Percentiles rank a stretch among this genome's conserved stretches.
These are phyloP conservation scores for Dasypogon diadema DNA, from an alignment of 2,888 invertebrate species.

Conservation along the genomic window DNA sequence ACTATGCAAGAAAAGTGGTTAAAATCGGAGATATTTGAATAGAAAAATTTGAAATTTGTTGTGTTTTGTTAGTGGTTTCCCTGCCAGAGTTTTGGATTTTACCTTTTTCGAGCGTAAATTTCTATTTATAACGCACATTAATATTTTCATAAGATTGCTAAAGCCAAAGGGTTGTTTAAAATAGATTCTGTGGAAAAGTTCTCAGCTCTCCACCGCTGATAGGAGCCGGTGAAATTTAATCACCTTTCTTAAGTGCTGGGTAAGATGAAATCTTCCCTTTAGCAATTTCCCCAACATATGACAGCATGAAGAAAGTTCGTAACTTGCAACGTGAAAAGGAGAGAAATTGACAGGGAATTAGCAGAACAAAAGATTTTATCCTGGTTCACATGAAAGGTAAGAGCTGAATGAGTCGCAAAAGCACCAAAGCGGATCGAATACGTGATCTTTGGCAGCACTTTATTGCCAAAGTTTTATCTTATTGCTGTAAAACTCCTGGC, in stretches of 20 bases:
- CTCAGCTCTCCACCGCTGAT: too few relatives aligned
- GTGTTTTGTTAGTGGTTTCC: too few relatives aligned
- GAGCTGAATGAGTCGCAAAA: conserved; percentile 10
- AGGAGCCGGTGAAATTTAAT: conserved; percentile 13
- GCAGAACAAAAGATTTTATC: conserved; percentile 45
- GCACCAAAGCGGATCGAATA: conserved; percentile 39
- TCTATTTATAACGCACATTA: too few relatives aligned
- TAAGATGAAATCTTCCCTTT: conserved; percentile 9
- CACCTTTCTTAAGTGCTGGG: background rate
- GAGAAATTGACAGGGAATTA: conserved; percentile 47
- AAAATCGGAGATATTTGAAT: too few relatives aligned
- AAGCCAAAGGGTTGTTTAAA: too few relatives aligned
- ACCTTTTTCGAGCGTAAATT: too few relatives aligned
- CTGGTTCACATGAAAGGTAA: conserved; percentile 25
- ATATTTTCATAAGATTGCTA: too few relatives aligned
- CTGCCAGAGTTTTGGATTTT: too few relatives aligned
- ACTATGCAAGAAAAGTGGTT: too few relatives aligned
- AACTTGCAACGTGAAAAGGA: conserved; percentile 14
- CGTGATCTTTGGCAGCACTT: conserved; percentile 41
- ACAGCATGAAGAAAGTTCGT: conserved; percentile 22
- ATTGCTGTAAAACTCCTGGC: conserved; percentile 9
- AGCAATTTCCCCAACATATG: conserved; percentile 27
- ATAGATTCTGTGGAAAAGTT: too few relatives aligned
- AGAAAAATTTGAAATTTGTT: too few relatives aligned
- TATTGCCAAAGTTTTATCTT: conserved; percentile 48